Evolutionary conservation across 30 jellyfish, hydroid and myxozoan genomes (phyloP), one percentile per base, ranked within the genome.

Genomic region (Pelagia noctiluca): DNA sequence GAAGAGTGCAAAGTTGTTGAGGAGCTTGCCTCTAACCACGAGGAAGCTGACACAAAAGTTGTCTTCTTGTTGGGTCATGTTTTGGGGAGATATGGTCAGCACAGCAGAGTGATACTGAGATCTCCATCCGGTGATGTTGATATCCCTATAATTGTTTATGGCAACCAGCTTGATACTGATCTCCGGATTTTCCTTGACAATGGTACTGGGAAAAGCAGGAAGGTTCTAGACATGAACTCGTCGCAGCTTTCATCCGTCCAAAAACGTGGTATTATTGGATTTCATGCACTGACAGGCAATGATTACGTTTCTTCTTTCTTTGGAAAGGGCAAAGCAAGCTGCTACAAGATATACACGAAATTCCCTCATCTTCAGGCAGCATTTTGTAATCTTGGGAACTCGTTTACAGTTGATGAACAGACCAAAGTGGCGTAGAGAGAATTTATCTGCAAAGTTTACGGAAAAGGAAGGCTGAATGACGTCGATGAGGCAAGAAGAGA

Each of bases 261-360:
- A 46, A 72, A 46, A 46, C 42, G 71, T 1, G 71, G 75, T 24
- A 22, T 72, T 24, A 47, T 72, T 72, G 85, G 50, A 46, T 26
- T 72, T 47, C 85, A 72, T 46, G 85, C 85, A 16, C 28, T 72
- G n/a, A 36, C 85, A 22, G 85, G 85, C 46, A 72, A 72, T 72
- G 85, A 72, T 72, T 72, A 72, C 52, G 85, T 46, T 29, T 72
- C 71, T 30, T 2, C 52, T 46, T 72, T 72, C 71, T 72, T 72
- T 72, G 50, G 72, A 47, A 72, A 72, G 28, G 85, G 85, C 12
- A 72, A 72, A 72, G 50, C 49, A 72, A 30, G 52, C 71, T 72
- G 75, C 46, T 72, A 30, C 52, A 72, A 72, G 52, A 46, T 38
- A 50, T 36, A 3, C 24, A 46, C 70, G 29, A 50, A 72, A 32